Percentiles rank a stretch among this genome's conserved stretches.
Conservation (phyloP, 2,888 invertebrate species). For the Prosopocoilus inquinatus region DNA sequence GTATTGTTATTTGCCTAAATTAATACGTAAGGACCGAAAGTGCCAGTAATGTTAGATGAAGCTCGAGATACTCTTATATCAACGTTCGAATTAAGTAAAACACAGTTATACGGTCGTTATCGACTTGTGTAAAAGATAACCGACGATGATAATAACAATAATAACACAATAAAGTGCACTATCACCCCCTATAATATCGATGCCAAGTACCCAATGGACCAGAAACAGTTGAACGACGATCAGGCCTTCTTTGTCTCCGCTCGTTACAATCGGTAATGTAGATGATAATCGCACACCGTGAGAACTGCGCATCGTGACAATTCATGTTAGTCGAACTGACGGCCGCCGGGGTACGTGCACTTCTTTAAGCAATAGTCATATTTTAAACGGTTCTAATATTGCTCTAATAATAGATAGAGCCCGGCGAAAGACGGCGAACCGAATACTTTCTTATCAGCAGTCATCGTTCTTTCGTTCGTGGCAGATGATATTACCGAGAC, state of each 20-base stretch:
- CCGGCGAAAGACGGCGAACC: background rate
- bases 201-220: conserved; percentile 25
- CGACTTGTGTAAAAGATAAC: background rate
- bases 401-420: conserved; percentile 3
- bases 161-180: conserved; percentile 4
- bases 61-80: too few relatives aligned
- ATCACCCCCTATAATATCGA: conserved; percentile 4
- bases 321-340: conserved; percentile 37
- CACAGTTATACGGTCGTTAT: conserved; percentile 1
- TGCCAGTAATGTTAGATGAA: too few relatives aligned
- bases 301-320: conserved; percentile 43
- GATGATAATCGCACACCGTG: conserved; percentile 46
- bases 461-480: background rate
- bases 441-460: background rate
- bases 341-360: conserved; percentile 30
- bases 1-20: too few relatives aligned
- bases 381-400: conserved; percentile 4
- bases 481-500: background rate
- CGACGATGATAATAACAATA: conserved; percentile 3
- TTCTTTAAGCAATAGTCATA: conserved; percentile 1
- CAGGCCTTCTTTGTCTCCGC: conserved; percentile 21
- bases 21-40: too few relatives aligned
- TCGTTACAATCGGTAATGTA: conserved; percentile 44
- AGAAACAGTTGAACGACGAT: conserved; percentile 29
- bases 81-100: background rate